Base-by-base conservation (phyloP, 1,140 invertebrate genomes). In the Dinoponera quadriceps region DNA sequence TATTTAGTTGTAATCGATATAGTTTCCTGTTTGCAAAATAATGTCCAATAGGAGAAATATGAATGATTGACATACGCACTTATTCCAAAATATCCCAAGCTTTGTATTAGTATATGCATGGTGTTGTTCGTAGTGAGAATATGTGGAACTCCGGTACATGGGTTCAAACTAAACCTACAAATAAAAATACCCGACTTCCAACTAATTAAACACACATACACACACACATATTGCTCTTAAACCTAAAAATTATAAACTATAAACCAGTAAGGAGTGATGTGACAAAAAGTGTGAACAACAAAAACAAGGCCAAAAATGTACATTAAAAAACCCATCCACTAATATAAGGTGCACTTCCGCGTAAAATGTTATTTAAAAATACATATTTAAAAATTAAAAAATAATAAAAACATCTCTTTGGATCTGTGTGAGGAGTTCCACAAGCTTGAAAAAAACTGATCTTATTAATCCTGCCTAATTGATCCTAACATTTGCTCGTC, bases 381-480 rank as follows among this genome's bases (percentile, higher is more conserved):
- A 51, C 22, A 65, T 25, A 62, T 13, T 29, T 60, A 2, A 62
- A 55, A 54, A 51, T 25, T 38, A 49, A 65, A 55, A 49, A 72
- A 29, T 5, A 66, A 33, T 49, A 54, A 60, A 73, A 72, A 18
- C 33, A 77, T 44, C 25, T 68, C 60, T 72, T 51, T 65, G 49
- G 62, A 48, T 55, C 57, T 68, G 55, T 84, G 73, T 65, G 29
- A 84, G 75, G 59, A 86, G 82, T 82, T 89, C 83, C 66, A 84
- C 66, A 25, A 84, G 13, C 68, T 73, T 69, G 11, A 48, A 11
- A 81, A n/a, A 88, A 92, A 92, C 92, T 94, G 92, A 94, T 94
- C 92, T 92, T 93, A 91, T 93, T 92, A 81, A 88, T 88, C 91
- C 85, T 90, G 91, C 85, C 91, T 93, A 89, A 27, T 69, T 87